These are phyloP conservation scores for Macaca fascicularis DNA, from an alignment of 2,113 vertebrate species.

Conservation along the genomic window T2T-MFA8v1.1 NC_088379.1:3865501-3866000, in stretches of 20 bases:
- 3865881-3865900: neutral
- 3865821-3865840: too few species aligned
- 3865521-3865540: too few species aligned
- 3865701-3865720: neutral
- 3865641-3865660: too few species aligned
- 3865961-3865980: neutral
- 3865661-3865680: neutral
- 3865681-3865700: fast-evolving
- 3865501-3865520: too few species aligned
- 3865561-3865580: too few species aligned
- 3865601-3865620: too few species aligned
- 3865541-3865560: too few species aligned
- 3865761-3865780: neutral
- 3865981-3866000: neutral
- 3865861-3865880: neutral
- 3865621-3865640: too few species aligned
- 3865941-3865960: neutral
- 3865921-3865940: neutral
- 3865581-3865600: fast-evolving
- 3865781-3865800: neutral
- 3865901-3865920: fast-evolving
- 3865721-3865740: neutral
- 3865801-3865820: too few species aligned
- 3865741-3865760: neutral
- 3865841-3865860: neutral